Percentiles rank a stretch among this genome's conserved stretches.
These are phyloP conservation scores for Atractosteus spatula DNA, from an alignment of 2,113 vertebrate species.

Conservation along the genomic window DNA sequence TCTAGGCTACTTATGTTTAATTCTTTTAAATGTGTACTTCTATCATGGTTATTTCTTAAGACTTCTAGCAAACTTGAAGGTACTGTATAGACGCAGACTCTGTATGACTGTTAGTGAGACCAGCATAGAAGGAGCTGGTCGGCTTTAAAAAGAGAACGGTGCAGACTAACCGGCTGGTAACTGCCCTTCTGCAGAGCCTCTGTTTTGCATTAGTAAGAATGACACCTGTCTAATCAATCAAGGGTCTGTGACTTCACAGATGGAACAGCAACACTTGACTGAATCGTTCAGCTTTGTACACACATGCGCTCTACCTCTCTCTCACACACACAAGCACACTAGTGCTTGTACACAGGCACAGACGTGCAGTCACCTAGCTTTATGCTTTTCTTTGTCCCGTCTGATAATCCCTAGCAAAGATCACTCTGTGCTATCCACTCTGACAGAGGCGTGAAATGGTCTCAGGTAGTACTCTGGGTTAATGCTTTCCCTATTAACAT, in stretches of 20 bases:
- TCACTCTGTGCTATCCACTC: slow-evolving; percentile 43
- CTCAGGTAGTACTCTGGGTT: slow-evolving; percentile 62
- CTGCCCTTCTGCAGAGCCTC: slow-evolving; percentile 54
- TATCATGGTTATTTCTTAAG: too few species aligned
- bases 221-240: slow-evolving; percentile 86
- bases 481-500: slow-evolving; percentile 30
- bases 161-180: slow-evolving; percentile 35
- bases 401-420: slow-evolving; percentile 48
- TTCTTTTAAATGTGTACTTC: too few species aligned
- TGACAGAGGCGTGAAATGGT: slow-evolving; percentile 59
- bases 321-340: not conserved
- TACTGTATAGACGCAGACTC: too few species aligned
- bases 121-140: slow-evolving; percentile 20
- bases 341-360: slow-evolving; percentile 8
- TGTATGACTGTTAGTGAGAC: slow-evolving; percentile 15
- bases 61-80: too few species aligned
- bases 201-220: slow-evolving; percentile 69
- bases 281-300: slow-evolving; percentile 53
- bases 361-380: slow-evolving; percentile 49
- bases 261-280: slow-evolving; percentile 76
- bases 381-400: slow-evolving; percentile 60
- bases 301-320: not conserved
- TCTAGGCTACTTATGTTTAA: too few species aligned
- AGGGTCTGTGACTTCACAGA: slow-evolving; percentile 72
- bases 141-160: slow-evolving; percentile 19